Conservation (phyloP, 2,113 vertebrate genomes). For the Engystomops pustulosus region DNA sequence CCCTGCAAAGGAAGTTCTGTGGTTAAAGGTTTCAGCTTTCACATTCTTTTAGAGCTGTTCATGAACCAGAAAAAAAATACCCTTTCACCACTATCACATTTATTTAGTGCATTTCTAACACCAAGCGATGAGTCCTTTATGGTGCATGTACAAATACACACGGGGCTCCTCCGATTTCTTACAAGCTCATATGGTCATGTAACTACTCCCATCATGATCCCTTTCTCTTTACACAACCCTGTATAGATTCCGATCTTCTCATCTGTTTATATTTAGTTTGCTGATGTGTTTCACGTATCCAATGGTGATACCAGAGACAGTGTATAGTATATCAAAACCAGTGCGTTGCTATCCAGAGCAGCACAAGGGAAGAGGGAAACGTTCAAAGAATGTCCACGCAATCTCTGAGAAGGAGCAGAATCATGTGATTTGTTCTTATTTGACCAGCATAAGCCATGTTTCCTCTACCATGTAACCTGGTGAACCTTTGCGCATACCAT, state of each 20-base stretch:
- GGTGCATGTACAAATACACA: conserved; percentile 32
- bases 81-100: conserved; percentile 57
- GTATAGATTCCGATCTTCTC: background rate
- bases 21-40: conserved; percentile 78
- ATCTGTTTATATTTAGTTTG: conserved; percentile 2
- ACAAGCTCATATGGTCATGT: conserved; percentile 10
- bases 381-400: background rate
- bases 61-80: conserved; percentile 56
- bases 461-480: too few relatives aligned
- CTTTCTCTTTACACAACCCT: background rate
- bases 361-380: background rate
- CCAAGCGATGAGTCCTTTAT: conserved; percentile 54
- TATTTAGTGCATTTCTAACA: conserved; percentile 48
- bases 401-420: background rate
- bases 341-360: background rate
- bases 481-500: too few relatives aligned
- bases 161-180: conserved; percentile 14
- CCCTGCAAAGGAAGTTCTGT: conserved; percentile 71
- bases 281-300: conserved; percentile 22
- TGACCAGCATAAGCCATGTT: background rate
- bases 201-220: background rate
- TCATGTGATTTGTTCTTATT: background rate
- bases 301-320: background rate
- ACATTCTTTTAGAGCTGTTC: conserved; percentile 70
- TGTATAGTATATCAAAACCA: background rate